A percentile compares a stretch with the other conserved stretches of the same genome.
phyloP scores from a whole-genome alignment of 2,888 invertebrate species.

The Hylaea fasciaria region DNA sequence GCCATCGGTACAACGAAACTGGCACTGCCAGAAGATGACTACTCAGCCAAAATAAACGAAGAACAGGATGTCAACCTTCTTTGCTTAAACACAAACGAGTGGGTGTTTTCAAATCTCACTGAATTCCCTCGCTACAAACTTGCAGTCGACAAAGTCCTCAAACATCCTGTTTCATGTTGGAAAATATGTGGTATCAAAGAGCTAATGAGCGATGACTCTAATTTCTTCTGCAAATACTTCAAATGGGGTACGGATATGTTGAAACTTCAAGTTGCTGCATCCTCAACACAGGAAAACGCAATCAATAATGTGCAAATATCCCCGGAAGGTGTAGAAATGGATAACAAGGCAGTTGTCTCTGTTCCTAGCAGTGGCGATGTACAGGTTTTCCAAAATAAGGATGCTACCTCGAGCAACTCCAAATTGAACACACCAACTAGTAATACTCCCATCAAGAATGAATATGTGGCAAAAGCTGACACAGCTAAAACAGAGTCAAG shows the following conservation, averaged over 20 bases:
- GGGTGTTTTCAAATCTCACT: constrained; percentile 59
- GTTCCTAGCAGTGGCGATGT: constrained; percentile 20
- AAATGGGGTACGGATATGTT: constrained; percentile 66
- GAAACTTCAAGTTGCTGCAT: constrained; percentile 32
- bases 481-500: constrained; percentile 23
- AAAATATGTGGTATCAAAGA: constrained; percentile 63
- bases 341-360: constrained; percentile 18
- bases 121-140: constrained; percentile 51
- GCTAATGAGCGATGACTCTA: constrained; percentile 57
- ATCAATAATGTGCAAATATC: constrained; percentile 18
- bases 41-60: constrained; percentile 50
- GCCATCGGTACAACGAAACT: constrained; percentile 51
- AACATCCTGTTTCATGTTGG: constrained; percentile 53
- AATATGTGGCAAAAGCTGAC: constrained; percentile 22
- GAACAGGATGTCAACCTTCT: constrained; percentile 56
- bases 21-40: constrained; percentile 53
- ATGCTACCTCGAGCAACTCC: constrained; percentile 9
- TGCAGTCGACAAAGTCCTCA: constrained; percentile 53
- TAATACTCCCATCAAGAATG: constrained; percentile 5
- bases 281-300: constrained; percentile 30
- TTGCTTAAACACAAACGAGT: constrained; percentile 59
- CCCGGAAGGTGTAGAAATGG: constrained; percentile 19
- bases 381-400: constrained; percentile 34
- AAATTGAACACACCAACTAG: constrained; percentile 12
- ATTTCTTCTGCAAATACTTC: constrained; percentile 73